Evolutionary conservation across 2,888 invertebrate genomes (phyloP).

Genomic region (Drosophila histrio): DNA sequence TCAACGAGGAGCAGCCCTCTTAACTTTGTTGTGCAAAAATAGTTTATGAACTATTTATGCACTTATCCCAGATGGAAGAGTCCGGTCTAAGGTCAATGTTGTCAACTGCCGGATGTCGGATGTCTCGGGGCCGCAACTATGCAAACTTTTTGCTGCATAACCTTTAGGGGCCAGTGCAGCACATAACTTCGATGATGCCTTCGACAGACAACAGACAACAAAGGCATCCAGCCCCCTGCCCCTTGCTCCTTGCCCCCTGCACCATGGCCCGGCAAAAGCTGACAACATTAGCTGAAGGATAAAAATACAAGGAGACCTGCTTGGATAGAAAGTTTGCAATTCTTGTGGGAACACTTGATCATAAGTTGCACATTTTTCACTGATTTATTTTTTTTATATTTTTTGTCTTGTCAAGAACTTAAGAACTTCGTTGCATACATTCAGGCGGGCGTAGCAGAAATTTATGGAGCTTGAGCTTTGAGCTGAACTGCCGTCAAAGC

Average conservation of each 20-base stretch:
- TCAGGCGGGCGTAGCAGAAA: conserved; percentile 34
- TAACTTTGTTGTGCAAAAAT: conserved; percentile 41
- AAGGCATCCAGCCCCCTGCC: conserved; percentile 30
- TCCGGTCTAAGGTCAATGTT: conserved; percentile 63
- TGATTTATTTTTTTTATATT: conserved; percentile 57
- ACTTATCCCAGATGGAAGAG: conserved; percentile 48
- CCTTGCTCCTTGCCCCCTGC: neutral
- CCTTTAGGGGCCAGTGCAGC: conserved; percentile 43
- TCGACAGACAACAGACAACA: conserved; percentile 75
- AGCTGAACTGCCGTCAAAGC: conserved; percentile 13
- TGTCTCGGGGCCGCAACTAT: conserved; percentile 49
- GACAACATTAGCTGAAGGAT: conserved; percentile 6
- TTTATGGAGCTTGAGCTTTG: conserved; percentile 46
- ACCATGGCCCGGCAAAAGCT: neutral
- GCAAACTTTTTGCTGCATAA: conserved; percentile 62
- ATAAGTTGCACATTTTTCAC: conserved; percentile 76
- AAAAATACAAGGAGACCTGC: conserved; percentile 9
- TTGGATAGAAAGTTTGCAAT: conserved; percentile 70
- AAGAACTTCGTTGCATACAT: conserved; percentile 37
- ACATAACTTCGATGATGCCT: conserved; percentile 77
- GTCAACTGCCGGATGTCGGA: conserved; percentile 54
- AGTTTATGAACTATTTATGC: conserved; percentile 77
- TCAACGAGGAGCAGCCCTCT: neutral
- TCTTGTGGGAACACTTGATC: conserved; percentile 80
- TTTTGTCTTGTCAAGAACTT: conserved; percentile 25